These are phyloP conservation scores for Isichthys henryi DNA, from an alignment of 2,113 vertebrate genomes.

Conservation along the genomic window DNA sequence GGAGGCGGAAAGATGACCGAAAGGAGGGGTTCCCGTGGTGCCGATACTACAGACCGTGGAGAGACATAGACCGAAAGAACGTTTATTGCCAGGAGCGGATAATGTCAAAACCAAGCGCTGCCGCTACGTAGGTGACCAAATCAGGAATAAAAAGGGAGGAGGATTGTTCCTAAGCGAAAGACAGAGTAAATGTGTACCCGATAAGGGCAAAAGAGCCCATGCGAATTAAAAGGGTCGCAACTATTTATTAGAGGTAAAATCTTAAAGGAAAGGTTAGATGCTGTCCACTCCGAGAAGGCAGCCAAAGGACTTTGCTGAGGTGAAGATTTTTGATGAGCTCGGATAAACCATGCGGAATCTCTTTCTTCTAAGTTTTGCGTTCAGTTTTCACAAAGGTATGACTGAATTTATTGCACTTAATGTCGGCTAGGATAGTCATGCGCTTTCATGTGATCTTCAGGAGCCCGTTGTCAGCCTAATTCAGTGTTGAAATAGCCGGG, in stretches of 20 bases:
- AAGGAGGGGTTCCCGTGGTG: constrained; percentile 28
- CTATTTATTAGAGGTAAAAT: constrained; percentile 20
- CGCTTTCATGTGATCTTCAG: constrained; percentile 1
- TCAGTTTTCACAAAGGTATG: constrained; percentile 61
- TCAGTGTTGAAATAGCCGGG: background rate
- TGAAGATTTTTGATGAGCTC: constrained; percentile 37
- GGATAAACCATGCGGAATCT: constrained; percentile 66
- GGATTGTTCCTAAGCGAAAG: constrained; percentile 19
- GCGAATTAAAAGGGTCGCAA: constrained; percentile 39
- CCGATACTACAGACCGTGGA: constrained; percentile 42
- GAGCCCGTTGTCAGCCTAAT: background rate
- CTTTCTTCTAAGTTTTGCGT: constrained; percentile 58
- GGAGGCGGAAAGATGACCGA: constrained; percentile 26
- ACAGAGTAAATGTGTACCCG: background rate
- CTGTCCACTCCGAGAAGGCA: constrained; percentile 58
- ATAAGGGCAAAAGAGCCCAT: background rate
- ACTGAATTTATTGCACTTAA: background rate
- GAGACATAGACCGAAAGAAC: constrained; percentile 28
- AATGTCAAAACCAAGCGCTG: constrained; percentile 50
- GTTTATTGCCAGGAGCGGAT: constrained; percentile 18
- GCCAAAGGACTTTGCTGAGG: constrained; percentile 50
- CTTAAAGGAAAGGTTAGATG: constrained; percentile 50
- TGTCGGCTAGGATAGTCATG: background rate
- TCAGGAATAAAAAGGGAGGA: constrained; percentile 25
- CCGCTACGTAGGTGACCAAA: constrained; percentile 27